Conservation (phyloP, 2,888 invertebrate genomes). For the Anoplius nigerrimus region DNA sequence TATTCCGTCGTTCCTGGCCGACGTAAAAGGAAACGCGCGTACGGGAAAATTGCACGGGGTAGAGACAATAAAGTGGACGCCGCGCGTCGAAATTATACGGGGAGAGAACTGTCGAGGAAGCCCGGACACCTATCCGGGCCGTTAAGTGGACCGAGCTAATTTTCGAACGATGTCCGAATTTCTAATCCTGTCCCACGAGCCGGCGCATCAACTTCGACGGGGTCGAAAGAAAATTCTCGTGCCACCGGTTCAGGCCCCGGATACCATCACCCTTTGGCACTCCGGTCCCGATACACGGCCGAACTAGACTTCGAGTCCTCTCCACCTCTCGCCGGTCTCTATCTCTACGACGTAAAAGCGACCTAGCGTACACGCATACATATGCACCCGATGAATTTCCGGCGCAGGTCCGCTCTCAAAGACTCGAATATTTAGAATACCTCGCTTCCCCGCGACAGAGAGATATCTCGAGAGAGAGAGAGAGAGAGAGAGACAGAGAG, state of each 20-base stretch:
- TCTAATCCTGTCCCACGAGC: no score
- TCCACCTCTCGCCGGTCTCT: no score
- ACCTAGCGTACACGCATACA: background rate
- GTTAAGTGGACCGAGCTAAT: background rate
- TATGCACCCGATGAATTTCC: constrained; percentile 31
- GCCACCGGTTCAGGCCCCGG: no score
- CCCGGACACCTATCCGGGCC: no score
- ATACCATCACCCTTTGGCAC: background rate
- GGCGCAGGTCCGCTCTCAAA: constrained; percentile 39
- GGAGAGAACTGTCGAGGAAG: no score
- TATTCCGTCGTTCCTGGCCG: no score
- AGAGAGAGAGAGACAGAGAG: constrained; percentile 4
- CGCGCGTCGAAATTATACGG: constrained; percentile 11
- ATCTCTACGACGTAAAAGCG: background rate
- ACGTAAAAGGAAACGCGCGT: no score
- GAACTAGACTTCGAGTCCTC: no score
- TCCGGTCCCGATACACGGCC: no score
- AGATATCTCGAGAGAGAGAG: constrained; percentile 16
- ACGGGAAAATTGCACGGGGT: background rate
- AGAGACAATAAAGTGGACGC: background rate
- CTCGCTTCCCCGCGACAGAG: constrained; percentile 31
- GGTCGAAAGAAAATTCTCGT: no score
- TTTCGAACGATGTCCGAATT: no score
- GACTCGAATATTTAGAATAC: constrained; percentile 60
- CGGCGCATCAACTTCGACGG: no score